Conservation (phyloP, 2,113 vertebrate species). For the Brachyhypopomus gauderio region DNA sequence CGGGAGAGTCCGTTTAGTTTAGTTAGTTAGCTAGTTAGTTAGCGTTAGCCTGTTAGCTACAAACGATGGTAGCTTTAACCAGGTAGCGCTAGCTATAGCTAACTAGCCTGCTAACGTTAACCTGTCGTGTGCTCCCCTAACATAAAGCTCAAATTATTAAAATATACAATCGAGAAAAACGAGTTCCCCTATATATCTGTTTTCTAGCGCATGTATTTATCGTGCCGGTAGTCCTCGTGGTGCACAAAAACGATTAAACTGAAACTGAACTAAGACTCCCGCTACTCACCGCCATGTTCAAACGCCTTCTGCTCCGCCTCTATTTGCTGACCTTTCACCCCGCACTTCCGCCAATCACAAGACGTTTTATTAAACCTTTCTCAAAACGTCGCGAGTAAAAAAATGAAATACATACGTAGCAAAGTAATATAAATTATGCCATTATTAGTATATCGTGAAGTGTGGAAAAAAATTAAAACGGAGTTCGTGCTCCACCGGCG, state of each 20-base stretch:
- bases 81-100: too few relatives aligned
- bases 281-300: slow-evolving; percentile 57
- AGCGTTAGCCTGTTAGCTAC: too few relatives aligned
- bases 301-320: slow-evolving; percentile 9
- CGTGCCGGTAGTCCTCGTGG: too few relatives aligned
- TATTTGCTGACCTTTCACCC: slow-evolving; percentile 25
- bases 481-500: background rate
- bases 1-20: too few relatives aligned
- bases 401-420: too few relatives aligned
- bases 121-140: background rate
- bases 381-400: too few relatives aligned
- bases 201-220: too few relatives aligned
- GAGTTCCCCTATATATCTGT: too few relatives aligned
- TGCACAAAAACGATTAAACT: background rate
- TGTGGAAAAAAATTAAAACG: background rate
- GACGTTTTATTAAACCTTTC: background rate
- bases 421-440: too few relatives aligned
- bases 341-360: slow-evolving; percentile 41
- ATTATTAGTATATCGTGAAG: background rate
- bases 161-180: background rate
- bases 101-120: too few relatives aligned
- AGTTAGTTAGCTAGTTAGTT: too few relatives aligned
- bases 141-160: background rate
- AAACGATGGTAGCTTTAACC: too few relatives aligned
- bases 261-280: background rate